Conservation (phyloP, 2,797 vertebrate genomes). For the Sternotherus odoratus region DNA sequence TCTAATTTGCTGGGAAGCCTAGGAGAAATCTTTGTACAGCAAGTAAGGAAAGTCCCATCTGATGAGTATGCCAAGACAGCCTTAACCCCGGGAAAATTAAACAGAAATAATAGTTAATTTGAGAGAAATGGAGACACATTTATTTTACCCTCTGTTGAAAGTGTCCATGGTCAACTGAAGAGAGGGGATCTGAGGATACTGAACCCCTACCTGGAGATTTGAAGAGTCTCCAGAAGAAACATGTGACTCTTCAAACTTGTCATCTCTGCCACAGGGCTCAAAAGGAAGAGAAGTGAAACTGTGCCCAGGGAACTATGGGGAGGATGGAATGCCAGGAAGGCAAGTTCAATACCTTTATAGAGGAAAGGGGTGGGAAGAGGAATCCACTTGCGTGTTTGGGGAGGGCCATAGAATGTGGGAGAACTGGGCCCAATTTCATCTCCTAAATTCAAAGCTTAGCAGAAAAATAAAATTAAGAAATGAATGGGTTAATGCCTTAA, state of each 20-base stretch:
- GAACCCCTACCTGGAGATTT: neutral
- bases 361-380: neutral
- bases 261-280: neutral
- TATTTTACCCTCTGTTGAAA: neutral
- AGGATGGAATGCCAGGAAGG: neutral
- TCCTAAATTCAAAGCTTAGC: neutral
- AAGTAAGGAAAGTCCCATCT: neutral
- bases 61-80: neutral
- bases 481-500: neutral
- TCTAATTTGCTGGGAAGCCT: neutral
- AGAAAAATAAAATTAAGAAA: neutral
- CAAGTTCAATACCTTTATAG: neutral
- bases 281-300: neutral
- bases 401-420: neutral
- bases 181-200: neutral
- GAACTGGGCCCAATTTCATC: neutral
- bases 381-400: neutral
- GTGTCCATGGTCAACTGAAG: neutral
- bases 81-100: neutral
- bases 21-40: neutral
- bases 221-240: slow-evolving; percentile 24
- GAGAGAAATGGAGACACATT: neutral
- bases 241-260: neutral
- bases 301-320: neutral
- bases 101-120: neutral